These are phyloP conservation scores for Mastacembelus armatus DNA, from an alignment of 2,797 vertebrate species.

Conservation along the genomic window DNA sequence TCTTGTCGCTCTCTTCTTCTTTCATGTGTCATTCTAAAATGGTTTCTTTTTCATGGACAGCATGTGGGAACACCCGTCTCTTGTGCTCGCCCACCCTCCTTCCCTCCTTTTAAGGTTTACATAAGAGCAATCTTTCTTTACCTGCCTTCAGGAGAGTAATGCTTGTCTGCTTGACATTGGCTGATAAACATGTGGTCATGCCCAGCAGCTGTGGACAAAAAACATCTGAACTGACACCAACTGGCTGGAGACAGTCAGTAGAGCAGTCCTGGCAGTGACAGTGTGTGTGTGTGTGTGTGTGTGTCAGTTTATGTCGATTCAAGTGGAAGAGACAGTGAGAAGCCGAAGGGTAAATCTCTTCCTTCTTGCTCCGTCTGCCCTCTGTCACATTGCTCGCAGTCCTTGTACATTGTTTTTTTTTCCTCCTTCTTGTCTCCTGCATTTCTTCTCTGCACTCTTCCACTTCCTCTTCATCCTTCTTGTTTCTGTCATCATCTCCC, in stretches of 20 bases:
- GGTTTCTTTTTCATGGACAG: neutral
- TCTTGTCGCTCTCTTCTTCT: neutral
- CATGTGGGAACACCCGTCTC: neutral
- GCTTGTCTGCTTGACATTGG: conserved; percentile 51
- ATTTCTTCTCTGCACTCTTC: neutral
- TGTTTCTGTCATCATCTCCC: conserved; percentile 21
- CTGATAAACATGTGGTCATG: conserved; percentile 41
- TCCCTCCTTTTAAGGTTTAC: conserved; percentile 7
- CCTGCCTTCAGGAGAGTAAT: conserved; percentile 18
- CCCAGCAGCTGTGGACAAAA: conserved; percentile 35
- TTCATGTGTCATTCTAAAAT: conserved; percentile 1
- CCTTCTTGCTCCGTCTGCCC: conserved; percentile 55
- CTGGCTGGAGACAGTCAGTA: conserved; percentile 53
- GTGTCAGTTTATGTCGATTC: conserved; percentile 35
- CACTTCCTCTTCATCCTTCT: conserved; percentile 18
- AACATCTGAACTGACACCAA: conserved; percentile 47
- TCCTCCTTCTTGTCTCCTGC: neutral
- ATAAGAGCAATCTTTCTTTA: conserved; percentile 13
- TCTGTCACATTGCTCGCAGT: conserved; percentile 58
- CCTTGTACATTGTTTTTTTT: conserved; percentile 19
- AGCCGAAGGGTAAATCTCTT: conserved; percentile 57
- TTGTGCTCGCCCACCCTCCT: neutral
- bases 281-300: conserved; percentile 28
- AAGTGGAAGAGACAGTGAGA: conserved; percentile 65
- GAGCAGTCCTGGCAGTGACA: conserved; percentile 55